Percentiles rank a stretch among this genome's conserved stretches.
These are phyloP conservation scores for Oxygymnocypris stewartii DNA, from an alignment of 2,113 vertebrate genomes.

Conservation along the genomic window DNA sequence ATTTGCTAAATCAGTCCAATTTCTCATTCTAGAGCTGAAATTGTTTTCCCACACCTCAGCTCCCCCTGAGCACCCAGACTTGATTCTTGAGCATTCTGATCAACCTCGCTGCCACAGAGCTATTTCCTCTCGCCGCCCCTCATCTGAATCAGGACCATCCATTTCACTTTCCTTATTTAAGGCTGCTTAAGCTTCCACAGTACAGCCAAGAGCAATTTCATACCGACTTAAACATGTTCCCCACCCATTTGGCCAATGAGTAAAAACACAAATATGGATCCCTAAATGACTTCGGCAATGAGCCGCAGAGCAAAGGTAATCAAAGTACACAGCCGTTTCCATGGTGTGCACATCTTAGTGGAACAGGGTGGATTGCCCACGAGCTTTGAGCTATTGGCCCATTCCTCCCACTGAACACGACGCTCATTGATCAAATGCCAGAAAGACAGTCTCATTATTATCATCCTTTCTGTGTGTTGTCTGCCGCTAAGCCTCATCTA, in stretches of 20 bases:
- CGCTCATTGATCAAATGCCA: slow-evolving; percentile 76
- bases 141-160: slow-evolving; percentile 42
- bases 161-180: slow-evolving; percentile 51
- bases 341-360: slow-evolving; percentile 41
- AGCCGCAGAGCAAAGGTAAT: slow-evolving; percentile 59
- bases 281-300: slow-evolving; percentile 50
- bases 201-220: slow-evolving; percentile 55
- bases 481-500: slow-evolving; percentile 65
- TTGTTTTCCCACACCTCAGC: slow-evolving; percentile 44
- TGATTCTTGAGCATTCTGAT: neutral
- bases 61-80: slow-evolving; percentile 31
- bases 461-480: slow-evolving; percentile 58
- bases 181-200: slow-evolving; percentile 51
- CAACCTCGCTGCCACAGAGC: slow-evolving; percentile 9
- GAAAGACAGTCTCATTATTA: slow-evolving; percentile 77
- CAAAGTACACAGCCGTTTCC: slow-evolving; percentile 65
- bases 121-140: slow-evolving; percentile 28
- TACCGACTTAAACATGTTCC: slow-evolving; percentile 51
- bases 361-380: slow-evolving; percentile 50
- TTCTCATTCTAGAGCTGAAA: slow-evolving; percentile 44
- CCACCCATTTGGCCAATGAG: slow-evolving; percentile 45
- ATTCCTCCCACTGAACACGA: slow-evolving; percentile 72
- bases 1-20: slow-evolving; percentile 37
- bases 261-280: slow-evolving; percentile 56
- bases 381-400: slow-evolving; percentile 65